These are phyloP conservation scores for Periophthalmus modestus DNA, from an alignment of 2,113 vertebrate species.

Conservation along the genomic window DNA sequence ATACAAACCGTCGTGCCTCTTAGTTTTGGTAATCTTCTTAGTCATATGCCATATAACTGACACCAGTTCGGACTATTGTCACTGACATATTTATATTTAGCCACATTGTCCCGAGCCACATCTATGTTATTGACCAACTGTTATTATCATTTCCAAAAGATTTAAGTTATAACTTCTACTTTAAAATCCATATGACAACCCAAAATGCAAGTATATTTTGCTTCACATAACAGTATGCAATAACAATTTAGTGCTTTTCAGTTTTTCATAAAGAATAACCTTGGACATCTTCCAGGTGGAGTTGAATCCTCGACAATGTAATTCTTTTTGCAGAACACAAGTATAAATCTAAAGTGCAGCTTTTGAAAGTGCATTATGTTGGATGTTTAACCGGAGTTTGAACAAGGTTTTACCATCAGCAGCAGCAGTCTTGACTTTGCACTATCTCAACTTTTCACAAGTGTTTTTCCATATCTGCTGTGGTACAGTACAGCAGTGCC, in stretches of 20 bases:
- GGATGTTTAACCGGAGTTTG: neutral
- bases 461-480: constrained; percentile 5
- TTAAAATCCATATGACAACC: neutral
- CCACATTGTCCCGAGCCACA: no score
- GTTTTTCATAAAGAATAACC: neutral
- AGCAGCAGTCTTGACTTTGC: neutral
- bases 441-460: constrained; percentile 2
- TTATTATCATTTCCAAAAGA: no score
- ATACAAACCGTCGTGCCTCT: neutral
- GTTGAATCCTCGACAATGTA: neutral
- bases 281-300: neutral
- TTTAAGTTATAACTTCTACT: neutral
- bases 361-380: neutral
- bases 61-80: no score
- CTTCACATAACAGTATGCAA: constrained; percentile 15
- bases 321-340: neutral
- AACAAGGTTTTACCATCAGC: neutral
- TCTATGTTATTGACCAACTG: no score
- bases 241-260: constrained; percentile 4
- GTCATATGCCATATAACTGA: no score
- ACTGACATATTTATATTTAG: no score
- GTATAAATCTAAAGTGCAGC: neutral
- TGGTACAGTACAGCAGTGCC: constrained; percentile 42
- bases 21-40: neutral
- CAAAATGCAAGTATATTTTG: neutral